Evolutionary conservation across 1,140 invertebrate genomes (phyloP).

Genomic region (Zaprionus nigranus): DNA sequence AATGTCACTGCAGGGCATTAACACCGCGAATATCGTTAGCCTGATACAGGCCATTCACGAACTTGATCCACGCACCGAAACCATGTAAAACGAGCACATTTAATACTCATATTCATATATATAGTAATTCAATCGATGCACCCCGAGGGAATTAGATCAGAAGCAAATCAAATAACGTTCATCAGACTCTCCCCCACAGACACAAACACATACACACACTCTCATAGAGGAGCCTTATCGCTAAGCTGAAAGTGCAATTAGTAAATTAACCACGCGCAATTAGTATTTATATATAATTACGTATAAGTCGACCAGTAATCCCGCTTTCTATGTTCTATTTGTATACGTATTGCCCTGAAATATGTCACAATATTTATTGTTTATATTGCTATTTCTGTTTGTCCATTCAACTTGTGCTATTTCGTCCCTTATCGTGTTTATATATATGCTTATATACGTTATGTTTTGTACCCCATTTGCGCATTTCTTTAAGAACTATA

Average conservation of each 20-base stretch:
- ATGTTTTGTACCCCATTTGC: not conserved
- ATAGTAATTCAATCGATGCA: not conserved
- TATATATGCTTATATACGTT: not conserved
- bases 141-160: not conserved
- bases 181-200: not conserved
- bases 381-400: not conserved
- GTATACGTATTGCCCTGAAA: not conserved
- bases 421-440: not conserved
- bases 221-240: constrained; percentile 26
- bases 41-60: constrained; percentile 87
- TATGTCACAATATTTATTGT: constrained; percentile 2
- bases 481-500: not conserved
- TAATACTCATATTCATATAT: constrained; percentile 3
- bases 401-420: not conserved
- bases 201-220: not conserved
- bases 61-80: constrained; percentile 84
- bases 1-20: constrained; percentile 87
- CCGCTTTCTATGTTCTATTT: not conserved
- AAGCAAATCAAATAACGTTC: not conserved
- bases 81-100: constrained; percentile 50
- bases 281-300: constrained; percentile 45
- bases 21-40: constrained; percentile 86
- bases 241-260: constrained; percentile 75
- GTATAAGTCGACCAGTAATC: not conserved
- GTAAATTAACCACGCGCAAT: constrained; percentile 55